These are phyloP conservation scores for Betta splendens DNA, from an alignment of 2,797 vertebrate species.

Conservation along the genomic window DNA sequence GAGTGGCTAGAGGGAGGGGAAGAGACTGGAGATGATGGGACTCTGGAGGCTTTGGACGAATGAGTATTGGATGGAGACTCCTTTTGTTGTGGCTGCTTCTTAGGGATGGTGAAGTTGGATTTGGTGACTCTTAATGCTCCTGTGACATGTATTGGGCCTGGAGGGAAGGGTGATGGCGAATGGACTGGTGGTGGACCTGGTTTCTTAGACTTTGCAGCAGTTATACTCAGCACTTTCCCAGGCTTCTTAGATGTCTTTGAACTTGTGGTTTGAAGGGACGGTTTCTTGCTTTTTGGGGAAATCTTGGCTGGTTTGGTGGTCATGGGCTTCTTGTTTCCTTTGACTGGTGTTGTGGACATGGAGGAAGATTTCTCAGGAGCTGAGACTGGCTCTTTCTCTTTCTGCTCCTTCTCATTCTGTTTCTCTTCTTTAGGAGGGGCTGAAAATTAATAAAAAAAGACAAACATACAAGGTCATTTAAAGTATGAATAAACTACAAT, in stretches of 20 bases:
- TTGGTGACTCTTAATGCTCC: conserved; percentile 81
- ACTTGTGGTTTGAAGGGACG: conserved; percentile 54
- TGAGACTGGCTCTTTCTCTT: conserved; percentile 64
- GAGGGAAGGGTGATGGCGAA: conserved; percentile 52
- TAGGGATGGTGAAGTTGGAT: conserved; percentile 85
- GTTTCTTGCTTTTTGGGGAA: conserved; percentile 80
- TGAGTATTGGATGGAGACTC: conserved; percentile 55
- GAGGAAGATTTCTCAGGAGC: conserved; percentile 72
- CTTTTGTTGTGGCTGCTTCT: conserved; percentile 81
- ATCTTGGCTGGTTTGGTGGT: conserved; percentile 61
- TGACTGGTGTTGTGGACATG: conserved; percentile 38
- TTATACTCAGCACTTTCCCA: conserved; percentile 42
- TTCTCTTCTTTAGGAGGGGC: conserved; percentile 75
- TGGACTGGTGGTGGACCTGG: conserved; percentile 60
- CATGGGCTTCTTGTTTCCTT: conserved; percentile 70
- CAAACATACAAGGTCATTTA: conserved; percentile 14
- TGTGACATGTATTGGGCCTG: conserved; percentile 78
- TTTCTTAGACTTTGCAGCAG: conserved; percentile 73
- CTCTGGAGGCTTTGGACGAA: conserved; percentile 64
- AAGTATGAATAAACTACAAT: neutral
- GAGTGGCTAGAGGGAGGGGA: conserved; percentile 56
- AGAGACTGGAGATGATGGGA: conserved; percentile 56
- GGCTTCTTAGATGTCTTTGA: conserved; percentile 75
- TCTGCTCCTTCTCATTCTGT: conserved; percentile 72
- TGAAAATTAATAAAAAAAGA: conserved; percentile 59